Conservation (phyloP, 2,797 vertebrate species). For the Champsocephalus esox region DNA sequence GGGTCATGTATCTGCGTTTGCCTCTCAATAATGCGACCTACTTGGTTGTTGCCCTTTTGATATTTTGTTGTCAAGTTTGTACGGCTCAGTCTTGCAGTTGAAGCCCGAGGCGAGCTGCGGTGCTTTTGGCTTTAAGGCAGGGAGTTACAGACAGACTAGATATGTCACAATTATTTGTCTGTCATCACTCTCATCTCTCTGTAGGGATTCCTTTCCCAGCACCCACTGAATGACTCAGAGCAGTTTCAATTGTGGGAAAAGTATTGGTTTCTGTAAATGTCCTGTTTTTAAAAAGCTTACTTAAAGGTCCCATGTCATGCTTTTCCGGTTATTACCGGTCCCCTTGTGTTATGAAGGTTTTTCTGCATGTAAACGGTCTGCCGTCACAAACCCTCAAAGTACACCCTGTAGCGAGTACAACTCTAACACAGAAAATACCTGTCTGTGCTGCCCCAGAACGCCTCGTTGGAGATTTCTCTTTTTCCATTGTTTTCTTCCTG, state of each 20-base stretch:
- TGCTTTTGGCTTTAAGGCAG: slow-evolving; percentile 50
- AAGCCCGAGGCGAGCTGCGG: slow-evolving; percentile 41
- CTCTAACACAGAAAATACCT: too few relatives aligned
- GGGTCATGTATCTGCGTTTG: slow-evolving; percentile 2
- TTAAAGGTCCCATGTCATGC: too few relatives aligned
- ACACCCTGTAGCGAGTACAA: too few relatives aligned
- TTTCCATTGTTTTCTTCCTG: too few relatives aligned
- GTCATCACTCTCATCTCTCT: slow-evolving; percentile 56
- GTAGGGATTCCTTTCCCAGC: slow-evolving; percentile 51
- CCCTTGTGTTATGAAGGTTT: too few relatives aligned
- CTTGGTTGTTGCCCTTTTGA: slow-evolving; percentile 1
- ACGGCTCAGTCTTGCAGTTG: slow-evolving; percentile 11
- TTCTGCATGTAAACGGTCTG: too few relatives aligned
- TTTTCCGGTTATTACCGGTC: too few relatives aligned
- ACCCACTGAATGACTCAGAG: slow-evolving; percentile 62
- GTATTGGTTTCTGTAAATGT: not conserved
- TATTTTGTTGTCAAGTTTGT: slow-evolving; percentile 11
- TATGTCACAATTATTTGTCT: slow-evolving; percentile 60
- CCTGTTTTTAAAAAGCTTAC: not conserved
- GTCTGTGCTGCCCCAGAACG: too few relatives aligned
- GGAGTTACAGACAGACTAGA: slow-evolving; percentile 57
- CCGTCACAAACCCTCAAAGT: too few relatives aligned
- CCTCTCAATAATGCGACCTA: slow-evolving; percentile 4
- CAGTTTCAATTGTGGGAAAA: slow-evolving; percentile 14
- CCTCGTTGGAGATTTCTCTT: too few relatives aligned